phyloP scores from a whole-genome alignment of 2,113 vertebrate genomes.

The Loxodonta africana region DNA sequence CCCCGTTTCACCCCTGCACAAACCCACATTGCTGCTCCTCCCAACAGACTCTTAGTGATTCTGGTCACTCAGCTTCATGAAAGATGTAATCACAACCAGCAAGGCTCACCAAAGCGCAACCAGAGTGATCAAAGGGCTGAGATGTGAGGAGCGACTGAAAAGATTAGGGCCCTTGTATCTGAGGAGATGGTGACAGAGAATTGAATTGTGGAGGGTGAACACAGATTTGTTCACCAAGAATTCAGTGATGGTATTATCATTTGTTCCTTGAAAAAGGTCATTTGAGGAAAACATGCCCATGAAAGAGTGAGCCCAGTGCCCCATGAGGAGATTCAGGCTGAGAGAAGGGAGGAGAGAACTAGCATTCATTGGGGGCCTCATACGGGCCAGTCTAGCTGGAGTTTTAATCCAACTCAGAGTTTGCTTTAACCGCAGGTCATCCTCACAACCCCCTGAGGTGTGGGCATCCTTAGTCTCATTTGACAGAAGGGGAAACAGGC shows the following conservation, averaged over 20 bases:
- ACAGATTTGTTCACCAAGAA: background rate
- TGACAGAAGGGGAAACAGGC: background rate
- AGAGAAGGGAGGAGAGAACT: background rate
- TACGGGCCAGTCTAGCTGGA: fast-evolving
- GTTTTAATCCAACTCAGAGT: background rate
- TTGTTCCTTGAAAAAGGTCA: background rate
- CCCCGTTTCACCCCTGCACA: background rate
- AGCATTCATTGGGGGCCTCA: fast-evolving
- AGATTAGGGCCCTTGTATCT: background rate
- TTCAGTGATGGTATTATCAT: background rate
- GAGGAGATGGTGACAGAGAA: fast-evolving
- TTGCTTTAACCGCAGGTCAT: background rate
- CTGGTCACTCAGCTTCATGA: background rate
- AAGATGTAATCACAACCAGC: background rate
- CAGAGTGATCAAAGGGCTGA: background rate
- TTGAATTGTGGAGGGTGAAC: background rate
- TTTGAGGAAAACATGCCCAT: background rate
- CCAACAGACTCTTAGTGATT: background rate
- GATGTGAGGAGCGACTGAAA: background rate
- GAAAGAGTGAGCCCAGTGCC: background rate
- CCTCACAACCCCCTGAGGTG: no score
- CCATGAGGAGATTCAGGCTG: background rate
- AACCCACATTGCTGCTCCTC: background rate
- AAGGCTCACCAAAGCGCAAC: background rate
- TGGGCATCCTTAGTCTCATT: background rate